phyloP scores from a whole-genome alignment of 2,797 vertebrate genomes.

The Centroberyx gerrardi region DNA sequence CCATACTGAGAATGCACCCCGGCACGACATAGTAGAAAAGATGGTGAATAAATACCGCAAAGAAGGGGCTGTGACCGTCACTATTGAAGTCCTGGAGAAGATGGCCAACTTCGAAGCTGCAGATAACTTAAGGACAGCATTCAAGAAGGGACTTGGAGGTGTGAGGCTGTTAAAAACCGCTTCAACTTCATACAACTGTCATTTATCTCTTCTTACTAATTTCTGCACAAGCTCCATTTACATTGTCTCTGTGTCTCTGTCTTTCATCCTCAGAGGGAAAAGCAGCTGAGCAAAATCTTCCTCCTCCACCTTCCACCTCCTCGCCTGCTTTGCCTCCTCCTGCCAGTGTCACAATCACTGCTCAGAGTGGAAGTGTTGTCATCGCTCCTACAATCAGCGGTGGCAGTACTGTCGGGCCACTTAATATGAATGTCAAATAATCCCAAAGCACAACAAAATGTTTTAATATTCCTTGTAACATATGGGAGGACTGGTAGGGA shows the following conservation, averaged over 20 bases:
- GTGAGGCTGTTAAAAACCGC: no score
- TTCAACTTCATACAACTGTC: background rate
- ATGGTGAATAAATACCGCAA: constrained; percentile 5
- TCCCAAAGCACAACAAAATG: background rate
- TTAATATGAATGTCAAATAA: constrained; percentile 31
- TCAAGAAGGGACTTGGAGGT: no score
- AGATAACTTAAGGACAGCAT: background rate
- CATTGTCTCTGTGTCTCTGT: background rate
- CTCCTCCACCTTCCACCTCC: background rate
- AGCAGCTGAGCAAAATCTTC: background rate
- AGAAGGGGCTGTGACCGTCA: background rate
- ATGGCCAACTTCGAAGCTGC: background rate
- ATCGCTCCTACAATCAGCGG: background rate
- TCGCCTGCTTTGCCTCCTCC: background rate
- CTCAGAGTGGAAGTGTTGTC: constrained; percentile 11
- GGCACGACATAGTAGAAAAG: rapidly evolving
- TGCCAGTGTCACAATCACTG: background rate
- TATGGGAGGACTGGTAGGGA: background rate
- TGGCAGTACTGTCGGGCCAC: background rate
- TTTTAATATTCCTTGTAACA: no score
- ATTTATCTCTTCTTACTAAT: background rate
- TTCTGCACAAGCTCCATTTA: no score
- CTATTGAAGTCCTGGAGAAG: constrained; percentile 23
- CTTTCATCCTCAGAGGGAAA: background rate
- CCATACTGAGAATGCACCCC: rapidly evolving